Base-by-base conservation (phyloP, 2,797 vertebrate species). In the Poeciliopsis gracilis region DNA sequence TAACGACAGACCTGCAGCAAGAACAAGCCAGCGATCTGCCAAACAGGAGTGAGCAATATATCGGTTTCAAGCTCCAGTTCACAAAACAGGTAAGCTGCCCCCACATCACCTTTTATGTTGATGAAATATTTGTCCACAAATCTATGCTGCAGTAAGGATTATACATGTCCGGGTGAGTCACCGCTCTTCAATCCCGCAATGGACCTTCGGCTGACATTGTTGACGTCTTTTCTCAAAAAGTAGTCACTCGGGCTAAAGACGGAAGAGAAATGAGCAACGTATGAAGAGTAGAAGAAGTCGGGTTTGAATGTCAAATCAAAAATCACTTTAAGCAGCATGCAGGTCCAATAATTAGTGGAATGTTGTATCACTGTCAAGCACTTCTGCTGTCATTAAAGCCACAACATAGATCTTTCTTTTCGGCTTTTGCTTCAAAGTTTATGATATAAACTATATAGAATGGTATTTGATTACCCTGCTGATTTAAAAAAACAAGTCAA, bases 71-170 rank as follows among this genome's bases (percentile, higher is more conserved):
- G 83, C 83, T 81, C 79, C 89, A 81, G 82, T 79, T 82, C 87
- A 83, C 79, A 79, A 82, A 90, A 86, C 89, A 94, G 93, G 93
- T 95, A 92, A 92, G 82, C 82, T 86, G 70, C 80, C 89, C 81
- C 85, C 83, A 83, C 83, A 1, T 91, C 81, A 67, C 59, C 41
- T 38, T 77, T 82, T 82, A 84, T 66, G 33, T 43, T 73, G 51
- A 79, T 86, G 57, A 83, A 85, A 84, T 79, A 73, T 82, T 41
- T 72, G 13, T 20, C 36, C 23, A 11, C 70, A 76, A 75, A 43
- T 16, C 20, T 4, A 46, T 63, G 41, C 63, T 80, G 75, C 49
- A 38, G 11, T 33, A 18, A n/a, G 23, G n/a, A 80, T 83, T 78
- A 72, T 75, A 38, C 61, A 41, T 36, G 15, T 73, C 46, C 63